These are phyloP conservation scores for Tachycineta bicolor DNA, from an alignment of 2,113 vertebrate species.

Conservation along the genomic window DNA sequence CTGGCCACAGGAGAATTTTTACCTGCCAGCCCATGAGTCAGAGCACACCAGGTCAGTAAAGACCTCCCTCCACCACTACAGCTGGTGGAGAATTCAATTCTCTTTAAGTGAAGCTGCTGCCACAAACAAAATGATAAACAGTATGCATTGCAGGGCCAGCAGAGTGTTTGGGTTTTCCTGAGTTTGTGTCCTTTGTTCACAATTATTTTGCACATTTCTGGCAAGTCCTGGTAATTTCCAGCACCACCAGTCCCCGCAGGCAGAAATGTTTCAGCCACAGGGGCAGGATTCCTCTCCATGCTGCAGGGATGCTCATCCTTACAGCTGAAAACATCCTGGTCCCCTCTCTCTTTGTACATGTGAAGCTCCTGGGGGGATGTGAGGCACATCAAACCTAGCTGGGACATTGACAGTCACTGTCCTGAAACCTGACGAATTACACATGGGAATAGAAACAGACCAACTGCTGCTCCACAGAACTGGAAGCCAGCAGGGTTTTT, in stretches of 20 bases:
- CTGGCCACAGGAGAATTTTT: not conserved
- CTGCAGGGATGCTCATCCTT: not conserved
- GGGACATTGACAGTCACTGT: rapidly evolving
- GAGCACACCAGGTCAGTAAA: not conserved
- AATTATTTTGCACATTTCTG: not conserved
- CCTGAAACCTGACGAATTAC: not conserved
- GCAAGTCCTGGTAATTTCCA: not conserved
- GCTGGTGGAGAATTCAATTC: not conserved
- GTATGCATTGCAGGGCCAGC: not conserved
- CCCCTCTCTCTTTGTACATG: not conserved
- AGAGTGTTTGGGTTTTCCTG: not conserved
- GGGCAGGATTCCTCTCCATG: not conserved
- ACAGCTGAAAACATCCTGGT: not conserved
- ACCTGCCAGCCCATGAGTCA: not conserved
- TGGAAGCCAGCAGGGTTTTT: not conserved
- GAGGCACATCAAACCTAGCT: rapidly evolving
- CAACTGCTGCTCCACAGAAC: not conserved
- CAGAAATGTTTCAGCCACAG: rapidly evolving
- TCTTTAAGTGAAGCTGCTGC: not conserved
- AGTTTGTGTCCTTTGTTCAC: not conserved
- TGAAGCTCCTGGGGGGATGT: not conserved
- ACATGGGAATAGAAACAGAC: rapidly evolving
- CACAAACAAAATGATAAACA: not conserved
- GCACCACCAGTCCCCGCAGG: no score
- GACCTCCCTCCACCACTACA: rapidly evolving